Base-by-base conservation (phyloP, 2,888 invertebrate genomes). In the Dascillus cervinus region DNA sequence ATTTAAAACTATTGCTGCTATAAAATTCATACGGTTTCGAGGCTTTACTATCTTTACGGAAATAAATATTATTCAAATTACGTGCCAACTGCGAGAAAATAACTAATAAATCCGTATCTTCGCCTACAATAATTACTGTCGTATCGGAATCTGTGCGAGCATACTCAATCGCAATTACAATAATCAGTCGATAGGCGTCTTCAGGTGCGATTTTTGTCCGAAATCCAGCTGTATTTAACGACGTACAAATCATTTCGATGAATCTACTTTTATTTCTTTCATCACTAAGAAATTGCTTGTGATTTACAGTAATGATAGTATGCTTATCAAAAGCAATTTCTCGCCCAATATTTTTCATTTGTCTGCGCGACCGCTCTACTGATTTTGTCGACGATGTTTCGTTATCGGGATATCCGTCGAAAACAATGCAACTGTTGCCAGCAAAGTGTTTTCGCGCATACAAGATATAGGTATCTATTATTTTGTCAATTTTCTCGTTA, bases 91-190 rank as follows among this genome's bases (percentile, higher is more conserved):
- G 43, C 27, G 40, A 43, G 11, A 49, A 47, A 42, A 50, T 37
- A 22, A 52, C 46, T 22, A 52, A 40, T 28, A 50, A 34, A 39
- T 53, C 49, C 26, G 46, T 39, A 43, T 50, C 49, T 37, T 49
- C 32, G 14, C 46, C 46, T 36, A 49, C 49, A n/a, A n/a, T n/a
- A 22, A 51, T 43, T 15, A 46, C 41, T 23, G 41, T 44, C 40
- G 39, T 41, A 34, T 47, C 39, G 26, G 32, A 41, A 40, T 43
- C 27, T n/a, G n/a, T n/a, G 23, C 30, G 42, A 17, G 46, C 43
- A 35, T 40, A 32, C 28, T 48, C 40, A 23, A 47, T 44, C 24
- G 45, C 37, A 22, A 45, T 46, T 10, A 36, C 41, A 32, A 50
- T 41, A 14, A 49, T 47, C 6, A 37, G 20, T 22, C 35, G 38